These are phyloP conservation scores for Myopa testacea DNA, from an alignment of 2,888 invertebrate genomes.

Conservation along the genomic window DNA sequence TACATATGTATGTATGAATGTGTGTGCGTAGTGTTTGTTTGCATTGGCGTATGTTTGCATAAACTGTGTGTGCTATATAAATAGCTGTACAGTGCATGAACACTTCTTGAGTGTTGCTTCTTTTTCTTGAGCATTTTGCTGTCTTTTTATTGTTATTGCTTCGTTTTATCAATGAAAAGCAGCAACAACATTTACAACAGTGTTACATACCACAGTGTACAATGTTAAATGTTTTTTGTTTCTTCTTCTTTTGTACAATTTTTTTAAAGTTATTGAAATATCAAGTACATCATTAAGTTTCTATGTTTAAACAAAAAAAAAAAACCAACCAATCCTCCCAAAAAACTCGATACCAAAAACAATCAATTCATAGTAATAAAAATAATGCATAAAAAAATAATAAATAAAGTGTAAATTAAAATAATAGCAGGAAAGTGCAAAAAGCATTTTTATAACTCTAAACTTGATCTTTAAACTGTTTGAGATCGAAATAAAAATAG, in stretches of 20 bases:
- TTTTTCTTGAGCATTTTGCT: background rate
- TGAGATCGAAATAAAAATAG: background rate
- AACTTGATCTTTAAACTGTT: no score
- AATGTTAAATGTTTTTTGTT: background rate
- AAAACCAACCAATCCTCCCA: background rate
- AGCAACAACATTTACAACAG: background rate
- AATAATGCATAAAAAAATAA: no score
- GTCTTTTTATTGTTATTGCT: no score
- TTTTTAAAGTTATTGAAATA: background rate
- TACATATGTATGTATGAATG: background rate
- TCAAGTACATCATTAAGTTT: background rate
- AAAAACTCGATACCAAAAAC: no score
- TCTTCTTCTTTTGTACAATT: background rate
- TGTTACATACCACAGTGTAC: background rate
- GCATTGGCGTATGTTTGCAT: background rate
- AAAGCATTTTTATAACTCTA: no score
- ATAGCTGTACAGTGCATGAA: background rate
- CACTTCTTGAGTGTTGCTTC: background rate
- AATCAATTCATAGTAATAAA: no score
- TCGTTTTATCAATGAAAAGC: constrained; percentile 14
- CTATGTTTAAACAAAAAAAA: background rate
- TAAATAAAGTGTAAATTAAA: no score
- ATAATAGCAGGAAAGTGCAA: no score
- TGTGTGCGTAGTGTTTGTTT: background rate
- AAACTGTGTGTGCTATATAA: background rate